Evolutionary conservation across 1,140 invertebrate genomes (phyloP).

Genomic region (Lasioglossum baleicum): DNA sequence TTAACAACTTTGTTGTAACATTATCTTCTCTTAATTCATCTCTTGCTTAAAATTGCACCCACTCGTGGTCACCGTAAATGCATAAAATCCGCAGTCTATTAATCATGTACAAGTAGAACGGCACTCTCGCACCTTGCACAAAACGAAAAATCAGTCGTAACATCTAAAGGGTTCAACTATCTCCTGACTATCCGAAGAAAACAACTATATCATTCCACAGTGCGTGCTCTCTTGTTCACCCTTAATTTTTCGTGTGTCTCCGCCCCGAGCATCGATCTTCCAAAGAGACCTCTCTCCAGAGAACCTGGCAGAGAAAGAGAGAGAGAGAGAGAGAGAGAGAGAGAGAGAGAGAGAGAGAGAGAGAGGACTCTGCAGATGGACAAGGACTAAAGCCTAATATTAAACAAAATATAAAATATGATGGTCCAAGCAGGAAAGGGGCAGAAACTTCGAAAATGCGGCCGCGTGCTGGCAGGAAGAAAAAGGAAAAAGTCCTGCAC

Average conservation of each 20-base stretch:
- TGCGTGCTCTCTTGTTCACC: neutral
- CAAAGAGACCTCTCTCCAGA: neutral
- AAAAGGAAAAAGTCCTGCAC: neutral
- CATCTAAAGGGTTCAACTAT: too few species aligned
- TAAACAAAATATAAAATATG: neutral
- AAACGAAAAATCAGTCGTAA: too few species aligned
- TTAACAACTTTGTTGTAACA: too few species aligned
- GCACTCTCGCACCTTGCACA: too few species aligned
- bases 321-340: neutral
- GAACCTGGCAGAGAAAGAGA: neutral
- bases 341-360: neutral
- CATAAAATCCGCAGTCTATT: too few species aligned
- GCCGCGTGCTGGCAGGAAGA: neutral
- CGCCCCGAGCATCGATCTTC: neutral
- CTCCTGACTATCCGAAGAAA: too few species aligned
- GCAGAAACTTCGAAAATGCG: neutral
- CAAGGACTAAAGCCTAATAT: neutral
- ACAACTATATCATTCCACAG: neutral
- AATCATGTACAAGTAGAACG: too few species aligned
- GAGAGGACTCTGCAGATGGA: neutral
- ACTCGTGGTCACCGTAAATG: too few species aligned
- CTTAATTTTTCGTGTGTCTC: slow-evolving; percentile 15
- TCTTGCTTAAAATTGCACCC: too few species aligned
- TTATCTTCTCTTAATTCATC: too few species aligned
- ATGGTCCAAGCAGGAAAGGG: too few species aligned